These are phyloP conservation scores for Heteromyza rotundicornis DNA, from an alignment of 2,888 invertebrate genomes.

Conservation along the genomic window DNA sequence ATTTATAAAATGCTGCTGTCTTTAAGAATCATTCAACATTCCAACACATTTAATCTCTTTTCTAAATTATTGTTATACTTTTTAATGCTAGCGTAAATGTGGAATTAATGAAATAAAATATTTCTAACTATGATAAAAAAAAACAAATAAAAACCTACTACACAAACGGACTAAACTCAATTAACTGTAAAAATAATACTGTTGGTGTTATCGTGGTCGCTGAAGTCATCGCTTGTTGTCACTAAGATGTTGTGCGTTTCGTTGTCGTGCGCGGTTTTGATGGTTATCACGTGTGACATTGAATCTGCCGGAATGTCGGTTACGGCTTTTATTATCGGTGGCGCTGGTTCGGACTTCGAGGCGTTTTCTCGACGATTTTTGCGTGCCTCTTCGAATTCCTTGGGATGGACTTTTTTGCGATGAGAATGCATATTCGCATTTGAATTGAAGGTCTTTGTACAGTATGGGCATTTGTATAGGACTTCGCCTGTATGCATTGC, in stretches of 20 bases:
- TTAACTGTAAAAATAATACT: constrained; percentile 41
- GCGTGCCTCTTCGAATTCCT: constrained; percentile 54
- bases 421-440: constrained; percentile 62
- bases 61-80: constrained; percentile 21
- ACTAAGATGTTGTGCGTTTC: constrained; percentile 40
- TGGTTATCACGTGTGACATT: constrained; percentile 34
- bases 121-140: background rate
- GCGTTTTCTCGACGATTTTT: constrained; percentile 32
- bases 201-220: constrained; percentile 8
- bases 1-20: constrained; percentile 26
- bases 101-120: background rate
- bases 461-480: constrained; percentile 60
- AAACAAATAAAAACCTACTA: background rate
- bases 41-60: background rate
- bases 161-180: constrained; percentile 22
- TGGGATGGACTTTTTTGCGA: constrained; percentile 58
- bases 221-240: constrained; percentile 22
- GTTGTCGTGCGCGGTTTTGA: constrained; percentile 28
- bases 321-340: background rate
- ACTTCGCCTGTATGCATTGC: constrained; percentile 60
- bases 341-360: background rate
- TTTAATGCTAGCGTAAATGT: constrained; percentile 31
- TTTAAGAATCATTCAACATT: constrained; percentile 2
- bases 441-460: constrained; percentile 61
- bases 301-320: background rate